phyloP scores from a whole-genome alignment of 2,113 vertebrate species.

The Pholis gunnellus region DNA sequence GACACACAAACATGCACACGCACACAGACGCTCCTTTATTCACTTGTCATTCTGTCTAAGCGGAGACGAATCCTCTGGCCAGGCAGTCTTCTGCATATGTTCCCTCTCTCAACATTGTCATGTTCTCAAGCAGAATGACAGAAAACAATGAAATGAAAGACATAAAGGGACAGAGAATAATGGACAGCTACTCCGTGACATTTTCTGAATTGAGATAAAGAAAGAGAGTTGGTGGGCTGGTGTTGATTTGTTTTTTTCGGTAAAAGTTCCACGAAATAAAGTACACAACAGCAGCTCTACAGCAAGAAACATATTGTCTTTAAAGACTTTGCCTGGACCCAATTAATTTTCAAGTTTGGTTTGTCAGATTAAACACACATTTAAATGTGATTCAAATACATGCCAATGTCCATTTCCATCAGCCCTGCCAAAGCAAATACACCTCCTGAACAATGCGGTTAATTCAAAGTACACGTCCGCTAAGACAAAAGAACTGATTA shows the following conservation, averaged over 20 bases:
- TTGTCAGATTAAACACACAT: conserved; percentile 16
- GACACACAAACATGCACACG: conserved; percentile 51
- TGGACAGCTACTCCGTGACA: conserved; percentile 58
- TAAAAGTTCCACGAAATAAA: not conserved
- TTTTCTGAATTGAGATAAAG: conserved; percentile 47
- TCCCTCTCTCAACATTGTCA: conserved; percentile 61
- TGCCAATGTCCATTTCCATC: not conserved
- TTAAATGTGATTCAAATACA: not conserved
- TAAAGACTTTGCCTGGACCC: not conserved
- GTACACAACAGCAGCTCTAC: not conserved
- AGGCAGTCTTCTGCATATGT: conserved; percentile 62
- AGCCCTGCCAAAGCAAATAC: not conserved
- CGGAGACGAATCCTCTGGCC: conserved; percentile 55
- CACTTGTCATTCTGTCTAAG: conserved; percentile 71
- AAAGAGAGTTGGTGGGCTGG: conserved; percentile 49
- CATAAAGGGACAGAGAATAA: conserved; percentile 55
- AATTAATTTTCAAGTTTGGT: not conserved
- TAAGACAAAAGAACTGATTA: conserved; percentile 32
- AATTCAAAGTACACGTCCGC: not conserved
- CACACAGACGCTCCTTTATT: conserved; percentile 53
- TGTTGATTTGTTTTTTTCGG: conserved; percentile 34
- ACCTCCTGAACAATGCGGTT: not conserved
- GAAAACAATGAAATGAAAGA: conserved; percentile 43
- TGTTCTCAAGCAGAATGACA: conserved; percentile 46
- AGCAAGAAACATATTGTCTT: not conserved